Conservation (phyloP, 2,797 vertebrate genomes). For the Danio kyathit region DNA sequence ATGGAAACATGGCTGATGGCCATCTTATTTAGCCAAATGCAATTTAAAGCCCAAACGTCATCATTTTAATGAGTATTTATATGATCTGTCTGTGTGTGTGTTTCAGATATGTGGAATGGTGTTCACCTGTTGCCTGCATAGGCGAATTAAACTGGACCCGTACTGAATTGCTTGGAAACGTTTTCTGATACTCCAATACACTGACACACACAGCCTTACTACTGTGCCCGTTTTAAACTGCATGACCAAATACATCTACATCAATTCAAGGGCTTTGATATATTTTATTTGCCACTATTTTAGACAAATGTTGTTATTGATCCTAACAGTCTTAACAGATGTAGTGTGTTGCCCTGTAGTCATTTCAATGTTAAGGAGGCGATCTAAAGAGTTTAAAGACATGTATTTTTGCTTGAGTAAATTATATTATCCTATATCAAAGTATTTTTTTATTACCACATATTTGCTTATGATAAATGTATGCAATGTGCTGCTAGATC, state of each 20-base stretch:
- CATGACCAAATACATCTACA: conserved; percentile 19
- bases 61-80: conserved; percentile 10
- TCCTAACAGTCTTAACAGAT: not conserved
- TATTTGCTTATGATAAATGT: conserved; percentile 2
- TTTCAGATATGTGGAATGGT: conserved; percentile 87
- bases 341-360: not conserved
- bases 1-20: not conserved
- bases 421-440: conserved; percentile 5
- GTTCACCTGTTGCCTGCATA: conserved; percentile 85
- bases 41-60: not conserved
- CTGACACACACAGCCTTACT: conserved; percentile 1
- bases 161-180: conserved; percentile 71
- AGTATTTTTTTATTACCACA: conserved; percentile 16
- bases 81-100: conserved; percentile 37
- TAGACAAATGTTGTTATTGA: not conserved
- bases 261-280: conserved; percentile 23
- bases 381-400: too few relatives aligned
- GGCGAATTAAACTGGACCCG: conserved; percentile 80
- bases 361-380: not conserved
- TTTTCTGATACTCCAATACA: conserved; percentile 31
- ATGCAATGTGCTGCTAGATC: conserved; percentile 25
- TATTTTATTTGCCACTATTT: conserved; percentile 5
- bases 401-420: not conserved
- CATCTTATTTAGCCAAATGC: not conserved
- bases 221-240: conserved; percentile 19